Evolutionary conservation across 2,113 vertebrate species (phyloP).

Genomic region (Hypocryptadius cinnamomeus): DNA sequence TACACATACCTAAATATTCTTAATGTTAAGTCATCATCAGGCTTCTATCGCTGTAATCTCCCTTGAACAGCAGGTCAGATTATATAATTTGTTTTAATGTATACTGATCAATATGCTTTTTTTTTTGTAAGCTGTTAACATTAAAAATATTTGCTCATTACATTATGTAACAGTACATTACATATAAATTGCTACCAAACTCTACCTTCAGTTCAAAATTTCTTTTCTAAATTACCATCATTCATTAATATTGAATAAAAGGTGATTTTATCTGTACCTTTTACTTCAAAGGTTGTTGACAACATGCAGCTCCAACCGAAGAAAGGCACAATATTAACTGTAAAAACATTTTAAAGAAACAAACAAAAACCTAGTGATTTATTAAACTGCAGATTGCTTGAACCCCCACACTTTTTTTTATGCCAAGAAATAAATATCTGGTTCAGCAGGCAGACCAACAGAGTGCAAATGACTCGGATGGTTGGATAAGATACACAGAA

Average conservation of each 20-base stretch:
- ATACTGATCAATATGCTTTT: neutral
- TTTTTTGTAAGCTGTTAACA: neutral
- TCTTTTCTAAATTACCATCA: neutral
- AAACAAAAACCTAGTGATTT: neutral
- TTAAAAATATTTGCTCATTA: neutral
- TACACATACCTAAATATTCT: neutral
- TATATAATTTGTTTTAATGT: neutral
- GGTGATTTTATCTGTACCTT: neutral
- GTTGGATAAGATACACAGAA: neutral
- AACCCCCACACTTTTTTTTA: neutral
- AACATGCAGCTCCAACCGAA: neutral
- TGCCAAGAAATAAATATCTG: conserved; percentile 15
- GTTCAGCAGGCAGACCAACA: neutral
- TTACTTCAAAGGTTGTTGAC: neutral
- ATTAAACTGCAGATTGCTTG: neutral
- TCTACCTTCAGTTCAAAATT: neutral
- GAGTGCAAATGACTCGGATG: conserved; percentile 5
- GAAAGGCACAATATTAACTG: neutral
- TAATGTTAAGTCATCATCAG: neutral
- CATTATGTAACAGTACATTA: neutral
- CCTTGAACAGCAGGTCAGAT: neutral
- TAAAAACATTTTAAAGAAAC: neutral
- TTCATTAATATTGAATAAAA: neutral
- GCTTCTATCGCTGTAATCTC: neutral
- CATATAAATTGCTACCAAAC: neutral